Base-by-base conservation (phyloP, 2,888 invertebrate genomes). In the Tetragonula carbonaria region DNA sequence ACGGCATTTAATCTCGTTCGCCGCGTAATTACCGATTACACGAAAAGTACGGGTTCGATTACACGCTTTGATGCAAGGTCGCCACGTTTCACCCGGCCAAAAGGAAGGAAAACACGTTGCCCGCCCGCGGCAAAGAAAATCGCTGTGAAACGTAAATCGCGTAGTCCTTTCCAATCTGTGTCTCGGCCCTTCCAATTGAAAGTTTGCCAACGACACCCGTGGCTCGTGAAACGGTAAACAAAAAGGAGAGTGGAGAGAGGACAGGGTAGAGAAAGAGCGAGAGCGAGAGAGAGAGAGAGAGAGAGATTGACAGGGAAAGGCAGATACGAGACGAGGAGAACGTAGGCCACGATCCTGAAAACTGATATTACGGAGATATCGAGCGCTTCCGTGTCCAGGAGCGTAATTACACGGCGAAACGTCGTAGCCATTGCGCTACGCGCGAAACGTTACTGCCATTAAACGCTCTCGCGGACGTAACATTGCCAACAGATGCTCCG, bases 361-460 rank as follows among this genome's bases (percentile, higher is more conserved):
- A 87, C 86, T 74, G 90, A 90, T 90, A 90, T 88, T 80, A 83
- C 85, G 72, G 78, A 74, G 86, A 88, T 86, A 89, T 85, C 84
- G 84, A 85, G 87, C 80, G 88, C 90, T 90, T 88, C 90, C 90
- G 88, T 88, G 87, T 88, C 86, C 85, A 87, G 82, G 82, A 74
- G 80, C 88, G 90, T 87, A 88, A 90, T 90, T 90, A 90, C 84
- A 84, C 76, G 82, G 74, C 74, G 74, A 78, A 77, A 62, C 76
- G 85, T 84, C 80, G 83, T 72, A 82, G 65, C 84, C 83, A 70
- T 84, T 78, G 85, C 86, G 81, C 86, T 80, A 81, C 82, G 84
- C 82, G 82, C 88, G 45, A 45, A 45, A 45, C 45, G 66, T 89
- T 87, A 87, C 88, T 85, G 86, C 80, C 88, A 82, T 89, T 84